Conservation (phyloP, 1,140 invertebrate genomes). For the Penaeus japonicus region DNA sequence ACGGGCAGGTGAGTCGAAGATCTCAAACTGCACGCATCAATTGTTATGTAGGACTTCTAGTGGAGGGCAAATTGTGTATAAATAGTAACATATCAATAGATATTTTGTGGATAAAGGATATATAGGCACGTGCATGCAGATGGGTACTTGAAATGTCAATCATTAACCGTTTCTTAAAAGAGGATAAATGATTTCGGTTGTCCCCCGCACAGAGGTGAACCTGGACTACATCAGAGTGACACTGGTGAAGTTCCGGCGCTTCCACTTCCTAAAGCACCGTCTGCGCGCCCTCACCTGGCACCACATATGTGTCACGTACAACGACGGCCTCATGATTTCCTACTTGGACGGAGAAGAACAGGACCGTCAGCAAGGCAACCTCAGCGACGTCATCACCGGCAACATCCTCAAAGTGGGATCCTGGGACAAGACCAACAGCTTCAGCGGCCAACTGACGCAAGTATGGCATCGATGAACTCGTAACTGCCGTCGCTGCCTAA, state of each 20-base stretch:
- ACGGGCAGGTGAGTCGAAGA: conserved; percentile 40
- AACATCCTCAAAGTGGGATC: conserved; percentile 44
- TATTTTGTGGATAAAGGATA: too few species aligned
- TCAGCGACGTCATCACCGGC: conserved; percentile 25
- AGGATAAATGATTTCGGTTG: too few species aligned
- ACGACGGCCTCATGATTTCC: conserved; percentile 28
- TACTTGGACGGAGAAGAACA: conserved; percentile 46
- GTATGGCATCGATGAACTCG: not conserved
- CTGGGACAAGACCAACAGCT: conserved; percentile 38
- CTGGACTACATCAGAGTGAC: conserved; percentile 52
- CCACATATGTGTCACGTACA: conserved; percentile 52
- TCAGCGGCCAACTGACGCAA: conserved; percentile 35
- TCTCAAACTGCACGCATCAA: too few species aligned
- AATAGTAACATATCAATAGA: too few species aligned
- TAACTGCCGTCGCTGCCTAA: not conserved
- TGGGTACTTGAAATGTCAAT: too few species aligned
- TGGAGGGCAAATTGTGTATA: too few species aligned
- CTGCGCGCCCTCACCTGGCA: conserved; percentile 55
- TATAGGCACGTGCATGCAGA: too few species aligned
- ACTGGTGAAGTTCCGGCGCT: conserved; percentile 43
- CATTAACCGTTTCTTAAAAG: too few species aligned
- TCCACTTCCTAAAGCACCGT: conserved; percentile 43
- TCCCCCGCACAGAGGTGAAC: conserved; percentile 40
- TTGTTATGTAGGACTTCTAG: too few species aligned
- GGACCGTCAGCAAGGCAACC: conserved; percentile 25